Percentiles rank a stretch among this genome's conserved stretches.
phyloP scores from a whole-genome alignment of 2,113 vertebrate species.

The Speoplatyrhinus poulsoni region DNA sequence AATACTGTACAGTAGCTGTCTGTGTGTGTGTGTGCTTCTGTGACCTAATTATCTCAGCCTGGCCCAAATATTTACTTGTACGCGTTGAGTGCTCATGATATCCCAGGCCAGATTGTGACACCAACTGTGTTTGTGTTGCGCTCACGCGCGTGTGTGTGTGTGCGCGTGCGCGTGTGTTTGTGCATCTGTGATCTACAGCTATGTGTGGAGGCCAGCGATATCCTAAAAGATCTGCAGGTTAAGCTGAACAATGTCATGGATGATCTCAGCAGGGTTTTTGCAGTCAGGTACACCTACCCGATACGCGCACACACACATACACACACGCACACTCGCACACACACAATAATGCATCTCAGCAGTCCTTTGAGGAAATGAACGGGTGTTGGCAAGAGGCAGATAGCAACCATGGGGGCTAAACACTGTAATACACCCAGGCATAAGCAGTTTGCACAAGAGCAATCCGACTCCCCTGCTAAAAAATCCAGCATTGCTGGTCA shows the following conservation, averaged over 20 bases:
- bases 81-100: neutral
- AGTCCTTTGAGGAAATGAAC: neutral
- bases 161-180: conserved; percentile 1
- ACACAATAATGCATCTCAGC: neutral
- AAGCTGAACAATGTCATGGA: conserved; percentile 98
- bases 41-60: conserved; percentile 5
- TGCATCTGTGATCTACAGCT: conserved; percentile 71
- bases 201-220: conserved; percentile 93
- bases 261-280: conserved; percentile 93
- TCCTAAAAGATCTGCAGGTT: conserved; percentile 94
- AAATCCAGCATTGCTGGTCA: no score
- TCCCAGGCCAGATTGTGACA: neutral
- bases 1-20: conserved; percentile 1
- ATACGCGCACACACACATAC: neutral
- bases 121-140: no score
- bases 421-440: no score
- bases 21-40: conserved; percentile 2
- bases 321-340: neutral
- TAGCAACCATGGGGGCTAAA: neutral
- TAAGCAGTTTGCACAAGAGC: no score
- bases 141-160: neutral
- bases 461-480: no score
- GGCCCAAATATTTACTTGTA: neutral
- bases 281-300: conserved; percentile 80
- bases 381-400: neutral